Conservation (phyloP, 2,113 vertebrate genomes). For the Ascaphus truei region DNA sequence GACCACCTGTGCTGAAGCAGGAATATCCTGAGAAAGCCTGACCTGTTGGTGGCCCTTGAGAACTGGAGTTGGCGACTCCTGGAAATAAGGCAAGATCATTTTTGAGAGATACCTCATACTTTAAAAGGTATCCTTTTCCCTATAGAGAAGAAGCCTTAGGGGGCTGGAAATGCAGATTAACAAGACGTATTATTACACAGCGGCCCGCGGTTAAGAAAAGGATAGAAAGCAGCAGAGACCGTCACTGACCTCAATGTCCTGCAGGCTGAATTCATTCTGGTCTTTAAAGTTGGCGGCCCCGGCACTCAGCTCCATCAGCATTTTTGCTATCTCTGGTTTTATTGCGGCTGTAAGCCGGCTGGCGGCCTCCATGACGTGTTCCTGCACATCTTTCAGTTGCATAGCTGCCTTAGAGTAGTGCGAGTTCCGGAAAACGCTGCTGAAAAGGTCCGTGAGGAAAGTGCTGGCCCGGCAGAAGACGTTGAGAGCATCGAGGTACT, state of each 20-base stretch:
- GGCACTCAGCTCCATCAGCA: conserved; percentile 96
- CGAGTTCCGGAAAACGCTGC: conserved; percentile 93
- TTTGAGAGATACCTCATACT: too few relatives aligned
- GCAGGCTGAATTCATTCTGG: conserved; percentile 96
- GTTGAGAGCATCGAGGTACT: conserved; percentile 95
- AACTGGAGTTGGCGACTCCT: too few relatives aligned
- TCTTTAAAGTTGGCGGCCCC: conserved; percentile 95
- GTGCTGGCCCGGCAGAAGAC: conserved; percentile 96
- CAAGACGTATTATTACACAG: too few relatives aligned
- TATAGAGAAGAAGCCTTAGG: too few relatives aligned
- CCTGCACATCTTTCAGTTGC: conserved; percentile 98
- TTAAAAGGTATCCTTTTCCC: too few relatives aligned
- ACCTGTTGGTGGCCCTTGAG: too few relatives aligned
- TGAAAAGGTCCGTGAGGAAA: conserved; percentile 96
- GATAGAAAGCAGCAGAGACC: neutral
- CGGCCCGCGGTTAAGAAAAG: too few relatives aligned
- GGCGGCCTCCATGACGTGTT: conserved; percentile 96
- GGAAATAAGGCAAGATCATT: too few relatives aligned
- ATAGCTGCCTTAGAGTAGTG: conserved; percentile 97
- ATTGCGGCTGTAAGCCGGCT: conserved; percentile 96
- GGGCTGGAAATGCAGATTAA: too few relatives aligned
- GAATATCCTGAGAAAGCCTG: too few relatives aligned
- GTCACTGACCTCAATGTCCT: conserved; percentile 87
- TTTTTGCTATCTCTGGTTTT: conserved; percentile 98
- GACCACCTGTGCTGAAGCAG: too few relatives aligned